Evolutionary conservation across 2,113 vertebrate genomes (phyloP), one percentile per base, ranked within the genome.

Genomic region (Nycticebus coucang): DNA sequence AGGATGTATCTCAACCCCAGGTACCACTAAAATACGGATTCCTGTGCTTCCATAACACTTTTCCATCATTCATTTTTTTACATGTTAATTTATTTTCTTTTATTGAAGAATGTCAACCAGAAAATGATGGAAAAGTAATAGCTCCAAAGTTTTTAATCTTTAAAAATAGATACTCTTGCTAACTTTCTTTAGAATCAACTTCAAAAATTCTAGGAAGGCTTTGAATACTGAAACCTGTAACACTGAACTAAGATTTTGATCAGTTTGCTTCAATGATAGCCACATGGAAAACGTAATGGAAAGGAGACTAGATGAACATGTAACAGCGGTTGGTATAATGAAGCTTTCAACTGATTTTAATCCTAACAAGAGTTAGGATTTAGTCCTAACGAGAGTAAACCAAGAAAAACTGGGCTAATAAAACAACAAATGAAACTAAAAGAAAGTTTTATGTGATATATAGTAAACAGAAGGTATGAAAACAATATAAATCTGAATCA

Each of bases 281-380:
- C 78, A 55, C 57, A 78, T 86, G 11, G 13, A 64, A 26, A 59
- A 14, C 78, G 55, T 57, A 92, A 68, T 26, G 13, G 0, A 5
- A 37, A 93, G 26, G 21, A 88, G 18, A 97, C 30, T 8, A 14
- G 8, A 24, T 93, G 28, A 77, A 71, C 2, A 24, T 59, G 35
- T 13, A 77, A 71, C 6, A 64, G 12, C 2, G 21, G 77, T 66
- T 81, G 72, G 26, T 62, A 13, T 35, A n/a, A 11, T 50, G 93
- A 80, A 64, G 4, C 28, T 91, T 96, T 55, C 87, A 91, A 89
- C 19, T 78, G 53, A 71, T 81, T 93, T 94, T 88, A 81, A 95
- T 91, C 68, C 19, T 74, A 91, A 24, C 1, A 78, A 89, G 12
- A 81, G 18, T 41, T 50, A 50, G 45, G 45, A 50, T 50, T 50